A percentile compares a stretch with the other conserved stretches of the same genome.
These are phyloP conservation scores for Sacculina carcini DNA, from an alignment of 2,888 invertebrate genomes.

Conservation along the genomic window DNA sequence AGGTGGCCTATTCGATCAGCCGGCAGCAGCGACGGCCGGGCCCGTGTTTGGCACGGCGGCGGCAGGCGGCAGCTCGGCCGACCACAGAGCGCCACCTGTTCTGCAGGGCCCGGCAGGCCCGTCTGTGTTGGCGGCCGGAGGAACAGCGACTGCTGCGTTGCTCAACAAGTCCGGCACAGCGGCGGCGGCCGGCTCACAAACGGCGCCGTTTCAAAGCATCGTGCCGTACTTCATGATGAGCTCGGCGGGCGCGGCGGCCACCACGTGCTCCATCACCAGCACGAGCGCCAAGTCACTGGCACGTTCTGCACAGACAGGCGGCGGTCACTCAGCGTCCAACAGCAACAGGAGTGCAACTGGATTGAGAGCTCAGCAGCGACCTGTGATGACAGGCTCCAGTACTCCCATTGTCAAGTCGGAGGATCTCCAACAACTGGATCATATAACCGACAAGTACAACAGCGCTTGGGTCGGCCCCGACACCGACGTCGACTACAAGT, in stretches of 20 bases:
- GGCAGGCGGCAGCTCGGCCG: constrained; percentile 1
- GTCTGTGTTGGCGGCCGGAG: neutral
- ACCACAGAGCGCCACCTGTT: neutral
- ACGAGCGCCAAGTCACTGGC: neutral
- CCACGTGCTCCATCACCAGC: neutral
- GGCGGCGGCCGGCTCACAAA: neutral
- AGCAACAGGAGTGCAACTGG: constrained; percentile 21
- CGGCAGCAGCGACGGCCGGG: neutral
- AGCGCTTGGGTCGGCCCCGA: constrained; percentile 36
- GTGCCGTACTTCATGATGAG: constrained; percentile 1
- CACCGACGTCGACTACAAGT: constrained; percentile 2
- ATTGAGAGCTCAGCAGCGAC: too few relatives aligned
- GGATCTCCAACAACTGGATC: constrained; percentile 71
- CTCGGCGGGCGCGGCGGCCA: neutral
- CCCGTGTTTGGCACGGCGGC: neutral
- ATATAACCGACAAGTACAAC: constrained; percentile 50
- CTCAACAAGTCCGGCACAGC: too few relatives aligned
- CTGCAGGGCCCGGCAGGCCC: constrained; percentile 2
- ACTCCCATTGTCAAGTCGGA: constrained; percentile 80
- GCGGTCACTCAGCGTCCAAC: neutral
- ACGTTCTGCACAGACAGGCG: neutral
- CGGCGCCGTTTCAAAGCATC: neutral
- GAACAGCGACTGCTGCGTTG: neutral
- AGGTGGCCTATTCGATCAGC: constrained; percentile 5
- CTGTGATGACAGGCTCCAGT: too few relatives aligned